A percentile compares a stretch with the other conserved stretches of the same genome.
phyloP scores from a whole-genome alignment of 2,888 invertebrate species.

The Pheosia gnoma region DNA sequence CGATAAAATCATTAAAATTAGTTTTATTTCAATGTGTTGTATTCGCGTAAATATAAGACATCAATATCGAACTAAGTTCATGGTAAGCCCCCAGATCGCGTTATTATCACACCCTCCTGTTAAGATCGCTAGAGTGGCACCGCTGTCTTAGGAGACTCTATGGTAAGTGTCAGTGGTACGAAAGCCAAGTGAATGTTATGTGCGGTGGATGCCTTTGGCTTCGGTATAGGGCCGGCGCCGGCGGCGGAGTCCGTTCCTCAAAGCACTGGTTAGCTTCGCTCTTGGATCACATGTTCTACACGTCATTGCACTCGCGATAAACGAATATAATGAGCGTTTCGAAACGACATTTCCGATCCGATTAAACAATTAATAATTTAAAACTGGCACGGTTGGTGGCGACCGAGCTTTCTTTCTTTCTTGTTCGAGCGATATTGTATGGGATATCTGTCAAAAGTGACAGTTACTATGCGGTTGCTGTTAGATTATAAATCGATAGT shows the following conservation, averaged over 20 bases:
- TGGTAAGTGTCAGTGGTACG: slow-evolving; percentile 2
- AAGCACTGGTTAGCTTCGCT: slow-evolving; percentile 20
- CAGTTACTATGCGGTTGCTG: too few relatives aligned
- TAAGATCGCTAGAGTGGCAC: background rate
- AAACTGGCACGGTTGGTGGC: background rate
- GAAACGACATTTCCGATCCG: background rate
- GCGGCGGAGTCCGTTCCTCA: slow-evolving; percentile 56
- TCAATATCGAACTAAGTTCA: too few relatives aligned
- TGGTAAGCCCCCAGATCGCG: too few relatives aligned
- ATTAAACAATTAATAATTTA: background rate
- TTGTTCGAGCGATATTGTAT: too few relatives aligned
- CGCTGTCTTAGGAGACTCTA: background rate
- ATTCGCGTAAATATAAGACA: too few relatives aligned
- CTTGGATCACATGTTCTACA: slow-evolving; percentile 24
- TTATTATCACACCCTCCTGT: background rate
- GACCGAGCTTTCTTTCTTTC: too few relatives aligned
- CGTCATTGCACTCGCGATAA: slow-evolving; percentile 34
- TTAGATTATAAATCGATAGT: too few relatives aligned
- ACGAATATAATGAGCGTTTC: slow-evolving; percentile 8
- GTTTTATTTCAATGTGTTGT: too few relatives aligned
- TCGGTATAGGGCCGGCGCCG: slow-evolving; percentile 66
- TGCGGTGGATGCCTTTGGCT: slow-evolving; percentile 81
- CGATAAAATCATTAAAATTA: too few relatives aligned
- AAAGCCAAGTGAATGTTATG: slow-evolving; percentile 40
- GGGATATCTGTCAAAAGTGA: too few relatives aligned